Evolutionary conservation across 2,113 vertebrate species (phyloP).

Genomic region (Siphamia tubifer): DNA sequence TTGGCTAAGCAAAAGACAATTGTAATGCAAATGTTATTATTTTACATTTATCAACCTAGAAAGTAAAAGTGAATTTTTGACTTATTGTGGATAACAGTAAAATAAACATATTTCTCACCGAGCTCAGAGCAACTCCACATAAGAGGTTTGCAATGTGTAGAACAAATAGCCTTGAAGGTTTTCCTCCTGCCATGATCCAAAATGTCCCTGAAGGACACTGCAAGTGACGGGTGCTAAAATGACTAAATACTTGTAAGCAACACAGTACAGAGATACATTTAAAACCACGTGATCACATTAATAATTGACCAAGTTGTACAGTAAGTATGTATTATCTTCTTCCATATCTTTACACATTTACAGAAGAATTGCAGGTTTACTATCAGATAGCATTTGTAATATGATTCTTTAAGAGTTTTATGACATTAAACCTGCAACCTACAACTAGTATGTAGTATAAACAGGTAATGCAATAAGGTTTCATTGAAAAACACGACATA

Average conservation of each 20-base stretch:
- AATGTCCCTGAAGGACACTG: background rate
- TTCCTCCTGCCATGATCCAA: conserved; percentile 25
- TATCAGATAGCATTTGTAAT: too few relatives aligned
- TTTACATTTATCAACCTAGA: background rate
- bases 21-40: background rate
- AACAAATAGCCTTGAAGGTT: background rate
- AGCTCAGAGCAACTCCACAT: conserved; percentile 22
- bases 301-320: conserved; percentile 60
- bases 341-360: conserved; percentile 16
- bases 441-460: too few relatives aligned
- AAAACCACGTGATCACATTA: conserved; percentile 5
- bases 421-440: too few relatives aligned
- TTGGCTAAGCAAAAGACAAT: conserved; percentile 34
- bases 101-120: conserved; percentile 62
- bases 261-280: background rate
- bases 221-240: background rate
- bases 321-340: conserved; percentile 22
- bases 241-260: too few relatives aligned
- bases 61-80: background rate
- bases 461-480: too few relatives aligned
- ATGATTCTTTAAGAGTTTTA: too few relatives aligned
- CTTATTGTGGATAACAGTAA: background rate
- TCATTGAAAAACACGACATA: too few relatives aligned
- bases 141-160: conserved; percentile 40
- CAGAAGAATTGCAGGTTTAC: background rate